These are phyloP conservation scores for Sebastes matsubarae DNA, from an alignment of 2,797 vertebrate genomes.

Conservation along the genomic window DNA sequence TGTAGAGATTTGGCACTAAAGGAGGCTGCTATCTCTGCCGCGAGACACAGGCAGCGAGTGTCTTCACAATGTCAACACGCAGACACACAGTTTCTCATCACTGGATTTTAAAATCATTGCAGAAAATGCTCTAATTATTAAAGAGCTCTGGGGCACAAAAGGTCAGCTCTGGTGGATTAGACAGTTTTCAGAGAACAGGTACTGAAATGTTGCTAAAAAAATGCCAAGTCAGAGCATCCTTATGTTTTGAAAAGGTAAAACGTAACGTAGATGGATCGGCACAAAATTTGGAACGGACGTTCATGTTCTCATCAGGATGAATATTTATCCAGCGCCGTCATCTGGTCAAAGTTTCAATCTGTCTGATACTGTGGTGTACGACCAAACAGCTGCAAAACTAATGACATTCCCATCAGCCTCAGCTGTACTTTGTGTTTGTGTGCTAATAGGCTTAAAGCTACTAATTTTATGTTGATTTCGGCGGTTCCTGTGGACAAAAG, in stretches of 20 bases:
- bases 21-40: not conserved
- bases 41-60: not conserved
- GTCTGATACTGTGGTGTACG: not conserved
- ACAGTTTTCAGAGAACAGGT: not conserved
- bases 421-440: no score
- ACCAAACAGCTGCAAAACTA: not conserved
- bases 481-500: no score
- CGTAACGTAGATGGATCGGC: not conserved
- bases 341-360: not conserved
- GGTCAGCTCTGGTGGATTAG: conserved; percentile 8
- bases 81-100: not conserved
- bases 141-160: not conserved
- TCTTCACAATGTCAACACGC: conserved; percentile 6
- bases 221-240: not conserved
- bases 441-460: no score
- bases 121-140: conserved; percentile 26
- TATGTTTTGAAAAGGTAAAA: not conserved
- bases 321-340: not conserved
- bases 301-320: not conserved
- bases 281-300: not conserved
- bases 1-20: conserved; percentile 4
- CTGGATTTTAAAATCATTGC: conserved; percentile 18
- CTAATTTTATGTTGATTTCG: no score
- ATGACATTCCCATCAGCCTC: not conserved
- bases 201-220: conserved; percentile 4